Evolutionary conservation across 2,888 invertebrate genomes (phyloP).

Genomic region (Clusia tigrina): DNA sequence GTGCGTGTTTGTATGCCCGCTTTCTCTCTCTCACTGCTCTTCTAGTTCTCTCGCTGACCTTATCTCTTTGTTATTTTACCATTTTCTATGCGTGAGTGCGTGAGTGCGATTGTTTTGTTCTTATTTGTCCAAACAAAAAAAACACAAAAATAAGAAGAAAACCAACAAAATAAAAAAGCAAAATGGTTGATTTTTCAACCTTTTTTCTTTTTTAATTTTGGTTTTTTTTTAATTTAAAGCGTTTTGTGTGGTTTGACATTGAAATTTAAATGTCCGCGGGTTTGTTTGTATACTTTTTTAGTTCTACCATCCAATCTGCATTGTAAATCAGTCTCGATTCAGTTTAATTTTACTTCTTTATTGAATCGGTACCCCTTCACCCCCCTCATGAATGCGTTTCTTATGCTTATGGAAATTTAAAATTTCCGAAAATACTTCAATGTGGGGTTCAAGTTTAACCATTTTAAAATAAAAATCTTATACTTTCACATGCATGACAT

Average conservation of each 20-base stretch:
- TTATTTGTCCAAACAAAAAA: constrained; percentile 3
- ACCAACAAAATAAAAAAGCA: too few species aligned
- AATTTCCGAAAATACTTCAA: too few species aligned
- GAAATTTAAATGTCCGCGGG: constrained; percentile 33
- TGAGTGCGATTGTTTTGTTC: constrained; percentile 1
- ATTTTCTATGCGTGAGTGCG: background rate
- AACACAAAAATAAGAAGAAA: too few species aligned
- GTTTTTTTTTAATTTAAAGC: background rate
- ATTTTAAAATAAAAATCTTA: too few species aligned
- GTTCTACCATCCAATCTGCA: background rate
- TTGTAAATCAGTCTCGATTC: background rate
- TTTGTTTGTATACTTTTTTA: background rate
- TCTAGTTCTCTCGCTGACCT: constrained; percentile 22
- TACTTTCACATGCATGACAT: too few species aligned
- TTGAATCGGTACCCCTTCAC: too few species aligned
- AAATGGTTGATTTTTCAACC: too few species aligned
- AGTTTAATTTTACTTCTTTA: too few species aligned
- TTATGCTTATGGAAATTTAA: background rate
- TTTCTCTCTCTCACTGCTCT: constrained; percentile 4
- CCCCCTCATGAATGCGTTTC: background rate
- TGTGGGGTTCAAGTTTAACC: too few species aligned
- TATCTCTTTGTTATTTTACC: constrained; percentile 10
- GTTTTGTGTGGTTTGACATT: constrained; percentile 53
- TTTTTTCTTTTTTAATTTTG: too few species aligned
- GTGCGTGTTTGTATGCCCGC: too few species aligned